Percentiles rank a stretch among this genome's conserved stretches.
phyloP scores from a whole-genome alignment of 1,140 invertebrate species.

The Drosophila burlai region DNA sequence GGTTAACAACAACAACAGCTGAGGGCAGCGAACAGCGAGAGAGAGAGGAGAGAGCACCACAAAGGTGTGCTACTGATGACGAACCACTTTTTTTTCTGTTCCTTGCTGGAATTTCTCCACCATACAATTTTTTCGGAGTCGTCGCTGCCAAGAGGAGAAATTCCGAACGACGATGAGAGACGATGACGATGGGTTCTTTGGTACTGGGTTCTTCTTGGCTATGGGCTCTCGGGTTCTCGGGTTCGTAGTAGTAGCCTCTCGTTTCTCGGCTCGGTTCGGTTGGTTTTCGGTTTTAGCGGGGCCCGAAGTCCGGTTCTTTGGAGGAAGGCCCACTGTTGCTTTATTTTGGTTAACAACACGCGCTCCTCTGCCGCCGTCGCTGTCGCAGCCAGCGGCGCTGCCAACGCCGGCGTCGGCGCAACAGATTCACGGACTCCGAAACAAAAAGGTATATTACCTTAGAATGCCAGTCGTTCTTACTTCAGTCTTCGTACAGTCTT shows the following conservation, averaged over 20 bases:
- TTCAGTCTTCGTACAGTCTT: slow-evolving; percentile 86
- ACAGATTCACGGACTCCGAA: slow-evolving; percentile 84
- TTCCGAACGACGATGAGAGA: slow-evolving; percentile 43
- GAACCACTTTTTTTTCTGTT: slow-evolving; percentile 4
- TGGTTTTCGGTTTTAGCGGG: slow-evolving; percentile 13
- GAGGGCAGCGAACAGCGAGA: slow-evolving; percentile 39
- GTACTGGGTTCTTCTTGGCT: slow-evolving; percentile 18
- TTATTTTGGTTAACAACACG: slow-evolving; percentile 81
- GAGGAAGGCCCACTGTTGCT: slow-evolving; percentile 71
- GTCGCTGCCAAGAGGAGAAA: slow-evolving; percentile 66
- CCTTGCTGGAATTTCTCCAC: slow-evolving; percentile 3
- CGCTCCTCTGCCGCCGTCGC: slow-evolving; percentile 49
- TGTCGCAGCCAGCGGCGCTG: slow-evolving; percentile 14
- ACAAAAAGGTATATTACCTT: slow-evolving; percentile 85
- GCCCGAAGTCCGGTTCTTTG: slow-evolving; percentile 64
- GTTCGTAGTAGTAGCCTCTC: slow-evolving; percentile 28
- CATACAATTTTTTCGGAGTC: slow-evolving; percentile 59
- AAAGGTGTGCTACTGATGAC: slow-evolving; percentile 71
- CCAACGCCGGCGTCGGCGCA: slow-evolving; percentile 51
- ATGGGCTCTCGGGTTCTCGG: background rate
- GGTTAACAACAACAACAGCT: slow-evolving; percentile 51
- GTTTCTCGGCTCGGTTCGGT: slow-evolving; percentile 20
- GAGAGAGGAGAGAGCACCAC: slow-evolving; percentile 18
- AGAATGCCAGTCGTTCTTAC: slow-evolving; percentile 85
- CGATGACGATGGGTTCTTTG: slow-evolving; percentile 17